Evolutionary conservation across 1,140 invertebrate species (phyloP).

Genomic region (Copidosoma floridanum): DNA sequence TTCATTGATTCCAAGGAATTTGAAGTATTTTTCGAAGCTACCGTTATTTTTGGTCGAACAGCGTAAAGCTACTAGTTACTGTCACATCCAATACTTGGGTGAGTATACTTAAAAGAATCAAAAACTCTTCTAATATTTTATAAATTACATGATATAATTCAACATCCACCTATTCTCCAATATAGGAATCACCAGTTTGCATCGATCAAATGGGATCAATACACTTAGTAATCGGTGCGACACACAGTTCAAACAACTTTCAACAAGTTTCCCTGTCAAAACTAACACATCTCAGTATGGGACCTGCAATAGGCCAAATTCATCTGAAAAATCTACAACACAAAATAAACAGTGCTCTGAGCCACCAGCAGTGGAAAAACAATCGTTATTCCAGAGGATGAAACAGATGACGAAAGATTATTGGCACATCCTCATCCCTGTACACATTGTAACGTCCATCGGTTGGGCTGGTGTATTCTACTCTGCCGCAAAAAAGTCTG

Average conservation of each 20-base stretch:
- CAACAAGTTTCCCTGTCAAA: neutral
- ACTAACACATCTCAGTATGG: neutral
- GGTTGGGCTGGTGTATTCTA: slow-evolving; percentile 87
- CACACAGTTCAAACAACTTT: neutral
- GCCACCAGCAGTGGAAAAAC: slow-evolving; percentile 44
- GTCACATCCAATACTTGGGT: slow-evolving; percentile 27
- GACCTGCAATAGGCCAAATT: neutral
- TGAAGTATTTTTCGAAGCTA: slow-evolving; percentile 16
- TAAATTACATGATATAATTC: neutral
- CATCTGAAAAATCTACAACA: slow-evolving; percentile 16
- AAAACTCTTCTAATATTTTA: neutral
- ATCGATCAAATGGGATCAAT: neutral
- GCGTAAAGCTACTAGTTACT: neutral
- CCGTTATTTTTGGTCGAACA: slow-evolving; percentile 16
- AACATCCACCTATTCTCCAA: too few species aligned
- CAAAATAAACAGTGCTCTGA: slow-evolving; percentile 7
- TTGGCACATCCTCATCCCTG: slow-evolving; percentile 89
- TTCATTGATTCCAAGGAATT: slow-evolving; percentile 10
- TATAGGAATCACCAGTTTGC: neutral
- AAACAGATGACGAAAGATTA: slow-evolving; percentile 91
- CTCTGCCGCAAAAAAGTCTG: slow-evolving; percentile 80
- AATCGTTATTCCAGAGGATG: slow-evolving; percentile 76
- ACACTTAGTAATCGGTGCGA: neutral
- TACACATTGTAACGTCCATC: slow-evolving; percentile 82
- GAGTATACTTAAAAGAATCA: neutral